Evolutionary conservation across 2,113 vertebrate genomes (phyloP), one percentile per base, ranked within the genome.

Genomic region (Rhipidura dahli): DNA sequence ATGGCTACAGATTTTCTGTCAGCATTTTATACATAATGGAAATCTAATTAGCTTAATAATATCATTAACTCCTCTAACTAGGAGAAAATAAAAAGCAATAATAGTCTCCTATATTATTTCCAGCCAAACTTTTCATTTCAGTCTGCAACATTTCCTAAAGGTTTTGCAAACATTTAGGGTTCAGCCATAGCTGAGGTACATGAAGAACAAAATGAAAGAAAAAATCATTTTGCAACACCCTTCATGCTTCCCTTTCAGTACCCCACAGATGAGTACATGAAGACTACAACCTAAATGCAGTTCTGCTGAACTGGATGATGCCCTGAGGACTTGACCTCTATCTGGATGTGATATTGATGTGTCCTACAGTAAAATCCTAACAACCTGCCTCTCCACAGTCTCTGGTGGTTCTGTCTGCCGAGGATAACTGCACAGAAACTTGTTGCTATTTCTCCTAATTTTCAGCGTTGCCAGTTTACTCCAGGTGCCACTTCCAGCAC

Each of bases 311-410:
- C 42, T 35, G 37, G 33, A 70, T 19, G 3, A 42, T 2, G 2
- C 28, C 14, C 30, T 3, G 7, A 37, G 14, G 27, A 60, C 31
- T 28, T 40, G 10, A 18, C 30, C 18, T 54, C 13, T 19, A 0
- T 8, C 50, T 54, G 39, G 16, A 60, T 19, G 14, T 5, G 15
- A 8, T 8, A 37, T 7, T 13, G 15, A 30, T 9, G 15, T 28
- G 7, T 57, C 50, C 45, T 45, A n/a, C 26, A 39, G 15, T 1
- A 80, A 42, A 68, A 31, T 9, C 1, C 0, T 13, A 27, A 27
- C 0, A 0, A 47, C 4, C 10, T 23, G n/a, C 5, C 23, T 54
- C 35, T 63, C 37, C 10, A 27, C 1, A 4, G 45, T 39, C 49
- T 63, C 44, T 30, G 12, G 18, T 3, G 2, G 30, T 61, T 59